Evolutionary conservation across 64 coral and sea anemone species (phyloP).

Genomic region (Orbicella faveolata): DNA sequence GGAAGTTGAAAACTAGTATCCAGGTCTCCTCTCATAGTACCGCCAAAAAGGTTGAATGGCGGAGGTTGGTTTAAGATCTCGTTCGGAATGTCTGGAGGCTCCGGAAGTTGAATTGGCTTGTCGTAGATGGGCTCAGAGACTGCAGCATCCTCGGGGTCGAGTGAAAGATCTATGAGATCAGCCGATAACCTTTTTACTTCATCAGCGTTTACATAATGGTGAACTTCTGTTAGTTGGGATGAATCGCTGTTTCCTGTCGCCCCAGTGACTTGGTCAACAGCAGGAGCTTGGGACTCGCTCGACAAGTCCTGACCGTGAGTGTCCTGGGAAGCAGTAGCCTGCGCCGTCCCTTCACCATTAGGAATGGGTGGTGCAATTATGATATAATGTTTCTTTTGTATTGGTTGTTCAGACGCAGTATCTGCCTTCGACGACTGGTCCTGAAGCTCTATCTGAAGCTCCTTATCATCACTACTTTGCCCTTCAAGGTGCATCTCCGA

Average conservation of each 20-base stretch:
- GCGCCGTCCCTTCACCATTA: background rate
- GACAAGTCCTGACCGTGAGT: background rate
- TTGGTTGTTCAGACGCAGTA: background rate
- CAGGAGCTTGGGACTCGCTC: background rate
- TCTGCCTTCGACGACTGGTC: background rate
- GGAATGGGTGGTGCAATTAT: background rate
- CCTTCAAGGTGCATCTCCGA: too few species aligned
- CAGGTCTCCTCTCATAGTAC: background rate
- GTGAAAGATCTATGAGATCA: background rate
- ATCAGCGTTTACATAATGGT: background rate
- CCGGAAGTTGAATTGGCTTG: background rate
- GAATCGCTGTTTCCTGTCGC: background rate
- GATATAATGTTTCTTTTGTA: background rate
- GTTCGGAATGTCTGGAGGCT: background rate
- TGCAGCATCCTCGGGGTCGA: background rate
- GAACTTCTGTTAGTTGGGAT: background rate
- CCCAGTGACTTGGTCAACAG: background rate
- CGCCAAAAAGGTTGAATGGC: background rate
- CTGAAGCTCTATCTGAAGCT: background rate
- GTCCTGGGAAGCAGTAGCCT: background rate
- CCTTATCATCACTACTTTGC: too few species aligned
- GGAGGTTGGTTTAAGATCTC: constrained; percentile 3
- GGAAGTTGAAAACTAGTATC: background rate
- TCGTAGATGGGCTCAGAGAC: background rate
- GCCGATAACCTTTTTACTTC: background rate